Conservation (phyloP, 1,140 invertebrate species). For the Cotesia chilonis region DNA sequence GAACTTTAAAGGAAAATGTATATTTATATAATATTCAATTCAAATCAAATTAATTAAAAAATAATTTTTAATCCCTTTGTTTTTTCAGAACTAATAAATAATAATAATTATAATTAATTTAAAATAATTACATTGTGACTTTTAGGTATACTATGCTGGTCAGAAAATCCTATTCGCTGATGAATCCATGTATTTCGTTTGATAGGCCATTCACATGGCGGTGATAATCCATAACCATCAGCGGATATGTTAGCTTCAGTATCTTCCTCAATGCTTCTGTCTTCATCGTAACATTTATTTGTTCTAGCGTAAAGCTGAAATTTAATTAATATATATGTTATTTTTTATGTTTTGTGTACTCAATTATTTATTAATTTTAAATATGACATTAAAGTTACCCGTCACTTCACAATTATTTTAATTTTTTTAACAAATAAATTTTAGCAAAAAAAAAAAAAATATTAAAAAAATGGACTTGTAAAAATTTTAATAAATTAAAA, state of each 20-base stretch:
- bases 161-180: slow-evolving; percentile 62
- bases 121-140: slow-evolving; percentile 48
- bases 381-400: too few relatives aligned
- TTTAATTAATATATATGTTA: background rate
- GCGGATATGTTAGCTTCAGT: slow-evolving; percentile 49
- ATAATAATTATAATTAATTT: slow-evolving; percentile 23
- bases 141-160: slow-evolving; percentile 47
- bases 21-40: too few relatives aligned
- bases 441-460: too few relatives aligned
- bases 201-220: slow-evolving; percentile 76
- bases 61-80: background rate
- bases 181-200: slow-evolving; percentile 69
- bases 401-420: too few relatives aligned
- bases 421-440: too few relatives aligned
- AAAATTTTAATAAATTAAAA: too few relatives aligned
- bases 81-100: slow-evolving; percentile 4
- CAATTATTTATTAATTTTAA: too few relatives aligned
- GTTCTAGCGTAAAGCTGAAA: slow-evolving; percentile 45
- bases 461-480: too few relatives aligned
- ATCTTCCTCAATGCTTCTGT: slow-evolving; percentile 59
- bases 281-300: slow-evolving; percentile 52
- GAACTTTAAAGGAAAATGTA: too few relatives aligned
- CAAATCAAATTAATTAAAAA: too few relatives aligned
- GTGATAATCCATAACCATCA: slow-evolving; percentile 54
- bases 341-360: too few relatives aligned